A percentile compares a stretch with the other conserved stretches of the same genome.
These are phyloP conservation scores for Zophobas morio DNA, from an alignment of 1,140 invertebrate species.

Conservation along the genomic window DNA sequence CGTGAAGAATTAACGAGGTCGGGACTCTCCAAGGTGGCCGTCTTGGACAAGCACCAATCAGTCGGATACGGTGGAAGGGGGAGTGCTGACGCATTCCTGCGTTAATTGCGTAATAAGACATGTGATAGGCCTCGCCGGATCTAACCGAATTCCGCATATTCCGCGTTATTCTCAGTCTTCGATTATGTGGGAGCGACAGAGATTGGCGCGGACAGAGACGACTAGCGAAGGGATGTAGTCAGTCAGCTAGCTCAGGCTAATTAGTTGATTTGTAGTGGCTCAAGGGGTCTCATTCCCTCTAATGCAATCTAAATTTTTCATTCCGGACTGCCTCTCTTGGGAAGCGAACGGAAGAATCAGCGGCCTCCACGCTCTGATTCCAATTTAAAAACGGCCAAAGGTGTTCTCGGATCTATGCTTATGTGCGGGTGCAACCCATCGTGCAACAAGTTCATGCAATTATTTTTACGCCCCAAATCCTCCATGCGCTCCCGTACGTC, in stretches of 20 bases:
- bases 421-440: not conserved
- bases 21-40: slow-evolving; percentile 53
- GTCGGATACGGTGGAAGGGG: not conserved
- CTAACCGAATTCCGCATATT: slow-evolving; percentile 44
- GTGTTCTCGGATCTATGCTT: slow-evolving; percentile 2
- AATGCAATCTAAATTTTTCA: slow-evolving; percentile 68
- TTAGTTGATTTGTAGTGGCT: slow-evolving; percentile 68
- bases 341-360: slow-evolving; percentile 57
- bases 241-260: slow-evolving; percentile 61
- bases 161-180: slow-evolving; percentile 19
- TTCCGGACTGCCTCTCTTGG: slow-evolving; percentile 60
- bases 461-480: slow-evolving; percentile 18
- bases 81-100: slow-evolving; percentile 40
- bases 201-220: slow-evolving; percentile 45
- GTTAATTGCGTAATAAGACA: slow-evolving; percentile 49
- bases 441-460: slow-evolving; percentile 36
- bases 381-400: slow-evolving; percentile 37
- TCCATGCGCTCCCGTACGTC: not conserved
- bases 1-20: slow-evolving; percentile 67
- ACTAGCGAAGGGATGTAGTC: slow-evolving; percentile 47
- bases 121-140: slow-evolving; percentile 40
- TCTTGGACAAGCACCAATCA: slow-evolving; percentile 25
- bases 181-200: slow-evolving; percentile 46
- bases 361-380: slow-evolving; percentile 36
- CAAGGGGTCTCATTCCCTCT: slow-evolving; percentile 64